phyloP scores from a whole-genome alignment of 2,888 invertebrate species.

The Parnassius mnemosyne region DNA sequence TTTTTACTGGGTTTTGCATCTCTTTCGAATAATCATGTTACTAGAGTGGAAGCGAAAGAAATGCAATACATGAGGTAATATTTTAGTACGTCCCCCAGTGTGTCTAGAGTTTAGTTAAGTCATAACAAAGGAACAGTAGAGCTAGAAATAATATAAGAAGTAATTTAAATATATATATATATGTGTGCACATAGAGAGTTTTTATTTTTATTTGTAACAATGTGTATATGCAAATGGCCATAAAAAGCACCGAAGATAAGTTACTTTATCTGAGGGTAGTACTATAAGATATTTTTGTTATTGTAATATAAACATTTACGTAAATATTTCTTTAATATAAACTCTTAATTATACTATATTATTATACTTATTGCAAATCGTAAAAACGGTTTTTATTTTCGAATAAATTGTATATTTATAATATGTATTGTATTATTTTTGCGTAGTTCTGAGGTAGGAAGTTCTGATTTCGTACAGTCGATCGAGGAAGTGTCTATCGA shows the following conservation, averaged over 20 bases:
- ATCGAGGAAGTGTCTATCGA: slow-evolving; percentile 26
- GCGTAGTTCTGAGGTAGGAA: slow-evolving; percentile 78
- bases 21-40: slow-evolving; percentile 15
- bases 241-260: slow-evolving; percentile 68
- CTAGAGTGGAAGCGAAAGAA: slow-evolving; percentile 16
- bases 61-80: slow-evolving; percentile 20
- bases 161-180: slow-evolving; percentile 46
- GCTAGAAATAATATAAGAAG: slow-evolving; percentile 49
- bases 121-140: slow-evolving; percentile 35
- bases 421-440: slow-evolving; percentile 57
- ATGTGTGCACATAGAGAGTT: slow-evolving; percentile 60
- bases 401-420: slow-evolving; percentile 69
- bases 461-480: slow-evolving; percentile 52
- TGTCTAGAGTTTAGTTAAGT: slow-evolving; percentile 38
- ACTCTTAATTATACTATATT: slow-evolving; percentile 73
- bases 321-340: slow-evolving; percentile 77
- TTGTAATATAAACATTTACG: slow-evolving; percentile 65
- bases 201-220: slow-evolving; percentile 59
- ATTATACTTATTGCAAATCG: slow-evolving; percentile 67
- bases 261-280: slow-evolving; percentile 60
- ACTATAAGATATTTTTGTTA: slow-evolving; percentile 63
- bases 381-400: slow-evolving; percentile 57
- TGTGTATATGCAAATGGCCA: slow-evolving; percentile 68
- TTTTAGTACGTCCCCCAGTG: slow-evolving; percentile 12
- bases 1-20: slow-evolving; percentile 33